Evolutionary conservation across 2,888 invertebrate genomes (phyloP), one percentile per base, ranked within the genome.

Genomic region (Xanthorhoe designata): DNA sequence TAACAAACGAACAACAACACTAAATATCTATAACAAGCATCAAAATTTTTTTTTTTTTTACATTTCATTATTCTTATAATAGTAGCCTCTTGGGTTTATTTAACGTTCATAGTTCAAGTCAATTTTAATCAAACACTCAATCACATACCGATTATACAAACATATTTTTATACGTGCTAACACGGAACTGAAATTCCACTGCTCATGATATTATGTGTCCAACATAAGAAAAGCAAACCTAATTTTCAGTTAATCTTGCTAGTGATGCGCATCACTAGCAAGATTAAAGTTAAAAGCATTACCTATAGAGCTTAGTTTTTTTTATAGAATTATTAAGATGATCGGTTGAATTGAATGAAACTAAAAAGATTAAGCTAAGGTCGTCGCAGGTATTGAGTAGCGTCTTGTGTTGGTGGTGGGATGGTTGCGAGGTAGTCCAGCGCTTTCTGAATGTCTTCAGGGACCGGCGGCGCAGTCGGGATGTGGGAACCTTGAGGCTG

Each of bases 391-490:
- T 82, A 84, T 5, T 82, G 79, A 51, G 75, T 79, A 60, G 73
- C 73, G n/a, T 90, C 89, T 2, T 84, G 82, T 2, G 73, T 77
- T 35, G 83, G 91, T 18, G 94, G 94, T 0, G 96, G 96, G 58
- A 95, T 89, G 0, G 95, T 94, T 0, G 96, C 96, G 60, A 96
- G 91, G 78, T 94, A 96, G 15, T 95, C 95, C 49, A 96, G 80
- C 49, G 96, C 95, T 68, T 94, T 94, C 77, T 95, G 95, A 66
- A 96, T 96, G 60, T 95, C 95, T 72, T 91, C 94, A 51, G 96
- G 96, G 49, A 96, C 94, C 68, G 96, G 96, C 13, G 96, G 96
- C 2, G 96, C 89, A 0, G 95, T 95, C 2, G 95, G 95, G 1
- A 95, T 80, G 80, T 95, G 95, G n/a, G 94, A 90, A 0, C 95